phyloP scores from a whole-genome alignment of 2,113 vertebrate species.

The Myocastor coypus region DNA sequence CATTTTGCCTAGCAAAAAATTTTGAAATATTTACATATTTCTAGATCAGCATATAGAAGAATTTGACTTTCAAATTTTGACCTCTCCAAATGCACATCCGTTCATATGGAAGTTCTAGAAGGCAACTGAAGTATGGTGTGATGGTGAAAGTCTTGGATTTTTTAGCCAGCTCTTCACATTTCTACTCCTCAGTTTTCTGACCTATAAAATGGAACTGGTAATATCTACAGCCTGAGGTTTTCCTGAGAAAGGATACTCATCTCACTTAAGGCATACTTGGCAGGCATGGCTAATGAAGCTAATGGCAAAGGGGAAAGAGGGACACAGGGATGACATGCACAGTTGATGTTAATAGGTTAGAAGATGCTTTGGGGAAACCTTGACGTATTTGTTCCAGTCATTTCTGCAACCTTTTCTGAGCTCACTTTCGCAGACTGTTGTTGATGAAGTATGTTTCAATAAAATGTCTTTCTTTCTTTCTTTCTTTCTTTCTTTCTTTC shows the following conservation, averaged over 20 bases:
- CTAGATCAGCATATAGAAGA: slow-evolving; percentile 7
- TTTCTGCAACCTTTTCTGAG: not conserved
- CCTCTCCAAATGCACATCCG: not conserved
- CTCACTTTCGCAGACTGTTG: not conserved
- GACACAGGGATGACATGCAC: not conserved
- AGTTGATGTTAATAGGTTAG: not conserved
- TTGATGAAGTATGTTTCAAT: not conserved
- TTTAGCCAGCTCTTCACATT: not conserved
- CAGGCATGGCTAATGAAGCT: not conserved
- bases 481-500: too few relatives aligned
- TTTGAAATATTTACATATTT: slow-evolving; percentile 40
- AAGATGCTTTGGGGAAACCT: not conserved
- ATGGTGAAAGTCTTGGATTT: not conserved
- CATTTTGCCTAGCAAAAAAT: slow-evolving; percentile 20
- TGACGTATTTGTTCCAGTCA: not conserved
- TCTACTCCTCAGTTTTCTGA: not conserved
- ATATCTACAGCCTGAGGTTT: not conserved
- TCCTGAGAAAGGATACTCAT: not conserved
- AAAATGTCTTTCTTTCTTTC: not conserved
- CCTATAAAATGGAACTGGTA: not conserved
- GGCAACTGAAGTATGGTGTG: not conserved
- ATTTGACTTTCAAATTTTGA: slow-evolving; percentile 43
- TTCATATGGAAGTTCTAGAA: slow-evolving; percentile 3
- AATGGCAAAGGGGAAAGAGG: not conserved
- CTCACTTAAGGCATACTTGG: not conserved